phyloP scores from a whole-genome alignment of 2,888 invertebrate genomes.

The Micoletzkya japonica region DNA sequence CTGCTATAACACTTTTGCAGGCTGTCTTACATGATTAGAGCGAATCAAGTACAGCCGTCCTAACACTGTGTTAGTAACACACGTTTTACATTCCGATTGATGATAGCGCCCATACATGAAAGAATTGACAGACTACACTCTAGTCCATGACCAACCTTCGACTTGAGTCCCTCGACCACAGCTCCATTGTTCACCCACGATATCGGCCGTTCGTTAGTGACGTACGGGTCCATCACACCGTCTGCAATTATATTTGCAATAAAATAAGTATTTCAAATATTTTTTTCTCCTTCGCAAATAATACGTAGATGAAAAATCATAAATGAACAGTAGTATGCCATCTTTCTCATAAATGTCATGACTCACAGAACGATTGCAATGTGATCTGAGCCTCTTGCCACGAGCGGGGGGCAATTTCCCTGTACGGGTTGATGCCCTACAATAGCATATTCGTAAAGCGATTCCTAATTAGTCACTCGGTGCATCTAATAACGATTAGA shows the following conservation, averaged over 20 bases:
- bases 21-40: no score
- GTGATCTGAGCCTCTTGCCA: slow-evolving; percentile 60
- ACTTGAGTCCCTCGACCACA: slow-evolving; percentile 29
- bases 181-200: slow-evolving; percentile 26
- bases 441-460: not conserved
- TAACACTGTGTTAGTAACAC: not conserved
- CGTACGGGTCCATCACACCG: slow-evolving; percentile 52
- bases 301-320: not conserved
- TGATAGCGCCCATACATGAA: no score
- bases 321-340: not conserved
- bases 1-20: not conserved
- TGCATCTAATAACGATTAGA: no score
- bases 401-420: slow-evolving; percentile 50
- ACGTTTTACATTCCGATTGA: not conserved
- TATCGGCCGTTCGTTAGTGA: slow-evolving; percentile 28
- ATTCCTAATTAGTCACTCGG: not conserved
- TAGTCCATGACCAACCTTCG: slow-evolving; percentile 8
- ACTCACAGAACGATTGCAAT: slow-evolving; percentile 55
- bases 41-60: not conserved
- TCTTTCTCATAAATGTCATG: not conserved
- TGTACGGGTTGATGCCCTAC: slow-evolving; percentile 51
- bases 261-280: slow-evolving; percentile 8
- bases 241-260: slow-evolving; percentile 36
- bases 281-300: not conserved
- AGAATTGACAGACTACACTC: no score